These are phyloP conservation scores for Resseliella maxima DNA, from an alignment of 2,888 invertebrate genomes.

Conservation along the genomic window DNA sequence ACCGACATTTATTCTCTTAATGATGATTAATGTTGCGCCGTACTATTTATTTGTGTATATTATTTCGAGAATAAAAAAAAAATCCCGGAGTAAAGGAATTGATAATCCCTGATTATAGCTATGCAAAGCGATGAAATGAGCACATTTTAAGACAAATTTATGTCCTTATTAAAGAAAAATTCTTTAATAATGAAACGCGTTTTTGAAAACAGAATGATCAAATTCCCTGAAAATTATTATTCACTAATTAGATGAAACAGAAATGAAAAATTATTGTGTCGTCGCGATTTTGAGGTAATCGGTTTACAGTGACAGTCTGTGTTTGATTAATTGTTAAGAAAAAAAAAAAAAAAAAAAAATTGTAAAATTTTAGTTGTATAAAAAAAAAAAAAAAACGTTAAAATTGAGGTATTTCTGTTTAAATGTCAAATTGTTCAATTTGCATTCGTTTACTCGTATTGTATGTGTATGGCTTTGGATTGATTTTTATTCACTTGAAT, in stretches of 20 bases:
- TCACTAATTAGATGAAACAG: conserved; percentile 41
- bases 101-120: not conserved
- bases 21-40: not conserved
- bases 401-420: conserved; percentile 48
- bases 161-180: not conserved
- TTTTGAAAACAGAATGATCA: not conserved
- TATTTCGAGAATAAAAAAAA: not conserved
- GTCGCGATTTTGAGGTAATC: conserved; percentile 31
- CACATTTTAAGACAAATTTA: not conserved
- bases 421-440: conserved; percentile 29
- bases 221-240: not conserved
- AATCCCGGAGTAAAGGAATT: not conserved
- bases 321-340: not conserved
- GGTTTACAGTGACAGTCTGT: conserved; percentile 32
- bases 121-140: not conserved
- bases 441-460: conserved; percentile 37
- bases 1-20: conserved; percentile 41
- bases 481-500: not conserved
- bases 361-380: conserved; percentile 5
- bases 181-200: not conserved
- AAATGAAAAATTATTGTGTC: not conserved
- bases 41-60: not conserved
- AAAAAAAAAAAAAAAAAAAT: not conserved
- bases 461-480: conserved; percentile 7
- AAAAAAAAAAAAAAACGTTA: conserved; percentile 19